Evolutionary conservation across 2,113 vertebrate species (phyloP).

Genomic region (Pseudopodoces humilis): DNA sequence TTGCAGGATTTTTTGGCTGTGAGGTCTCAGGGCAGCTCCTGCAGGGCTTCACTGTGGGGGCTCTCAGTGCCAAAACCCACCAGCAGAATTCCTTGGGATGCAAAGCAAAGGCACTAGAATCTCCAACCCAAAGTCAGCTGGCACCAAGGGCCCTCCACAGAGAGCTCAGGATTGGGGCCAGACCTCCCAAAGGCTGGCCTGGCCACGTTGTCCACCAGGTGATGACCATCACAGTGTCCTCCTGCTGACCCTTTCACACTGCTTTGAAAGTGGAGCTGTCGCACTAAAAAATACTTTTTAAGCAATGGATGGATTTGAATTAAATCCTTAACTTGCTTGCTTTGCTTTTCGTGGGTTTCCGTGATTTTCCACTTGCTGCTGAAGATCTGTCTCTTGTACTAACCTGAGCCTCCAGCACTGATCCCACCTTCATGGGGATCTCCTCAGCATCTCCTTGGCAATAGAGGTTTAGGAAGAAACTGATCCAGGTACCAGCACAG

Average conservation of each 20-base stretch:
- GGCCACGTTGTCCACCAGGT: neutral
- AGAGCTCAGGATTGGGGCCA: neutral
- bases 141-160: neutral
- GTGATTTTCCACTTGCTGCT: neutral
- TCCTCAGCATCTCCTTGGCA: neutral
- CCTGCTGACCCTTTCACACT: neutral
- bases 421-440: accelerated
- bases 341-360: neutral
- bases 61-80: neutral
- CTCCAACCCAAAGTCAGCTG: neutral
- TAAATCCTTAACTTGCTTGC: neutral
- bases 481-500: neutral
- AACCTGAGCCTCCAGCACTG: neutral
- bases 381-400: neutral
- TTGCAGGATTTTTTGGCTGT: neutral
- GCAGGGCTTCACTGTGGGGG: neutral
- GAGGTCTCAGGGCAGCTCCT: neutral
- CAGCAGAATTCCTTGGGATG: neutral
- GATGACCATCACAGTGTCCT: neutral
- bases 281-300: neutral
- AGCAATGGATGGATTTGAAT: neutral
- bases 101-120: neutral
- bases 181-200: neutral
- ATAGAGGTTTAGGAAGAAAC: neutral
- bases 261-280: neutral